These are phyloP conservation scores for Xenentodon cancila DNA, from an alignment of 2,797 vertebrate species.

Conservation along the genomic window DNA sequence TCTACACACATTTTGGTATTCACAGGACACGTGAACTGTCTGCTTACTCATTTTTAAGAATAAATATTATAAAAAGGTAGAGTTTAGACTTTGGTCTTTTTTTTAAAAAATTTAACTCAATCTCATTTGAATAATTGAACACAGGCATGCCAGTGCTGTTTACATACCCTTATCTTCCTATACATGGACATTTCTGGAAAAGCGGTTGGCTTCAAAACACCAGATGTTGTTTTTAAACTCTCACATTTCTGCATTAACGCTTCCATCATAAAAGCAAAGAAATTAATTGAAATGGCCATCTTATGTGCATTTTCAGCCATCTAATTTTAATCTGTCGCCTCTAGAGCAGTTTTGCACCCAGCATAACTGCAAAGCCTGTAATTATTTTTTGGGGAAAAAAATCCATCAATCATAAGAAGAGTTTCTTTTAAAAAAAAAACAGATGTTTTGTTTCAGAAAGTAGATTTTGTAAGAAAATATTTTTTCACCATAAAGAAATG, in stretches of 20 bases:
- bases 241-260: background rate
- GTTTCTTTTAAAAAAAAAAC: no score
- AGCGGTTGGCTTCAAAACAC: background rate
- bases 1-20: conserved; percentile 86
- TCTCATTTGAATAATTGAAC: background rate
- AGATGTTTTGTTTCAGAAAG: no score
- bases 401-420: no score
- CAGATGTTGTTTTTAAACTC: background rate
- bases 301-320: no score
- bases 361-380: no score
- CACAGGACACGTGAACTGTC: conserved; percentile 80
- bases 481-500: no score
- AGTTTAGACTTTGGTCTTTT: conserved; percentile 19
- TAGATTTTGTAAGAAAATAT: no score
- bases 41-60: conserved; percentile 92
- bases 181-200: background rate
- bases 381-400: no score
- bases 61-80: conserved; percentile 80
- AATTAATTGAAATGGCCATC: background rate
- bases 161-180: background rate
- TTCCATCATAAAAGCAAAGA: background rate
- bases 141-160: background rate
- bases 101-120: conserved; percentile 13
- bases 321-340: no score
- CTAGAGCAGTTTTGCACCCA: no score